These are phyloP conservation scores for Acanthosepion pharaonis DNA, from an alignment of 2,888 invertebrate genomes.

Conservation along the genomic window DNA sequence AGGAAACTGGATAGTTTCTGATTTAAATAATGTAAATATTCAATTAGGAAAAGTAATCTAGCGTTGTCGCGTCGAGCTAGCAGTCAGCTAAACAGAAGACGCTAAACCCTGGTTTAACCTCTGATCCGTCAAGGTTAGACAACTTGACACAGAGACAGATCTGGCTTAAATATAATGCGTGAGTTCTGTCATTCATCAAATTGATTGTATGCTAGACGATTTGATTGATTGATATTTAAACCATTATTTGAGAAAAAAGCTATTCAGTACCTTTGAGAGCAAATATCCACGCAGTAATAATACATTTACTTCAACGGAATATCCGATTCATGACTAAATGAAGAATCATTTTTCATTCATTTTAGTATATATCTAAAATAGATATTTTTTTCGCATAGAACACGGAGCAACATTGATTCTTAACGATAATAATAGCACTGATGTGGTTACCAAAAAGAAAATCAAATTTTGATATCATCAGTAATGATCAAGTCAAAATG, in stretches of 20 bases:
- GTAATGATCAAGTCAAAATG: too few species aligned
- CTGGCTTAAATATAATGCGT: background rate
- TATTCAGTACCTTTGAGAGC: background rate
- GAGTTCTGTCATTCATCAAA: background rate
- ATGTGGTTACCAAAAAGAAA: too few species aligned
- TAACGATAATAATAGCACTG: too few species aligned
- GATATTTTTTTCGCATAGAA: too few species aligned
- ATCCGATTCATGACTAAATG: background rate
- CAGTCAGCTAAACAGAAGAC: background rate
- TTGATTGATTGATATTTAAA: background rate
- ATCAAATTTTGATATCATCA: too few species aligned
- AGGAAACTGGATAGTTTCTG: background rate
- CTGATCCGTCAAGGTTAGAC: background rate
- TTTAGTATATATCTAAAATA: too few species aligned
- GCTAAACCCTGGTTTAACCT: background rate
- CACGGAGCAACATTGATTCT: too few species aligned
- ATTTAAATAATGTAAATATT: background rate
- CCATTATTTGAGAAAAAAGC: background rate
- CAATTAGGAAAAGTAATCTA: background rate
- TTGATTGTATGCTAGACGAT: background rate
- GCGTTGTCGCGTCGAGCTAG: background rate
- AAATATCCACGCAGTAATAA: background rate
- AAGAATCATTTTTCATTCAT: background rate
- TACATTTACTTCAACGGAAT: background rate
- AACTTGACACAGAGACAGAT: background rate